phyloP scores from a whole-genome alignment of 1,140 invertebrate genomes.

The Diorhabda elongata region DNA sequence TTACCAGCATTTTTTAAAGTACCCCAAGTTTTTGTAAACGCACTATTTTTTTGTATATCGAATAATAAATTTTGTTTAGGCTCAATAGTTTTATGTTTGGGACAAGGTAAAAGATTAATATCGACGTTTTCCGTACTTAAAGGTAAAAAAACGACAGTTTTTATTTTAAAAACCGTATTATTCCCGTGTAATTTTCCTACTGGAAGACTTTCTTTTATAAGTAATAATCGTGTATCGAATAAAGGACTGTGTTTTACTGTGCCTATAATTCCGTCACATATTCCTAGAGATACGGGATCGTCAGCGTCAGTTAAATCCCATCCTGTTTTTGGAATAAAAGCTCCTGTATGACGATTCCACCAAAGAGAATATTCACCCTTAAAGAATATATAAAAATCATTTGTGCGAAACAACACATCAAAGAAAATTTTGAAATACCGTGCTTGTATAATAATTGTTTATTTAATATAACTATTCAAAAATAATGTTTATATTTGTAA shows the following conservation, averaged over 20 bases:
- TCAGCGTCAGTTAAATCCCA: constrained; percentile 83
- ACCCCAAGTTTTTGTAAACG: constrained; percentile 78
- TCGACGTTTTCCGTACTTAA: constrained; percentile 59
- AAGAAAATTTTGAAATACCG: too few species aligned
- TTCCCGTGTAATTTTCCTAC: constrained; percentile 76
- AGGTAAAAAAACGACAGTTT: constrained; percentile 73
- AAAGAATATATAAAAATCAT: too few species aligned
- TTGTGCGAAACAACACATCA: too few species aligned
- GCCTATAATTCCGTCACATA: constrained; percentile 84
- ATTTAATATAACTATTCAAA: too few species aligned
- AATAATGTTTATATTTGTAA: too few species aligned
- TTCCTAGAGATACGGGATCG: constrained; percentile 83
- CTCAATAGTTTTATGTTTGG: constrained; percentile 62
- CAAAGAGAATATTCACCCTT: too few species aligned
- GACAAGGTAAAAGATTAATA: constrained; percentile 62
- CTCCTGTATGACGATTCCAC: too few species aligned
- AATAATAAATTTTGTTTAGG: constrained; percentile 49
- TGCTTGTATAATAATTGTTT: too few species aligned
- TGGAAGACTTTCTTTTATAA: constrained; percentile 70
- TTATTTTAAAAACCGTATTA: constrained; percentile 80
- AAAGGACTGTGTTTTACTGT: constrained; percentile 78
- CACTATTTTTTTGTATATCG: constrained; percentile 56
- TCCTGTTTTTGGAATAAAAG: constrained; percentile 51
- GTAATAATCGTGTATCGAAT: constrained; percentile 72
- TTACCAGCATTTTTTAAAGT: constrained; percentile 85